Base-by-base conservation (phyloP, 1,140 invertebrate species). In the Dendroctonus valens region DNA sequence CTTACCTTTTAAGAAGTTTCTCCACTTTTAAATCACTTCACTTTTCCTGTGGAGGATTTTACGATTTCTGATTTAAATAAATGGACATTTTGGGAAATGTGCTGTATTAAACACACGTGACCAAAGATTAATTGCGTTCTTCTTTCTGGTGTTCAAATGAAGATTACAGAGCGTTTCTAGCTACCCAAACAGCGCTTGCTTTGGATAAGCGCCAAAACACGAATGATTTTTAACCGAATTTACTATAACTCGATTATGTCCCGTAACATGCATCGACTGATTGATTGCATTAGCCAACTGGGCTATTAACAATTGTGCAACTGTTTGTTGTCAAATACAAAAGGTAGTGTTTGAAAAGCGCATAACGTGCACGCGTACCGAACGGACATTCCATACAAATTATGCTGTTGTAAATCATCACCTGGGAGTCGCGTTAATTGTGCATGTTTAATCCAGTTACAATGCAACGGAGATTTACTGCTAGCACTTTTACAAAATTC, bases 291-390 rank as follows among this genome's bases (percentile, higher is more conserved):
- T 57, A 42, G 46, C 42, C 9, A 15, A 49, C 41, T 14, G 12
- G 41, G 42, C 52, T 53, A 66, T 68, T 70, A 67, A 49, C 59
- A 67, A 65, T 72, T 72, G 59, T 46, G 61, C 59, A 66, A 73
- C 72, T 73, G 72, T 73, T 72, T 71, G 71, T 72, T 73, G 72
- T 73, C 72, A 70, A 73, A 72, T 51, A 71, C 72, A 70, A 70
- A 68, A 70, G 70, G 70, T 65, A 68, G 63, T 68, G 67, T 72
- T 69, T 71, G 72, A 70, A 69, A 50, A 60, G 53, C 38, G 51
- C 54, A 72, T 67, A 72, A 72, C 67, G 58, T 70, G 67, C 66
- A 62, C 39, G 60, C 48, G 59, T 55, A 60, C 40, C 41, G 42
- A 70, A 55, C 55, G 58, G 69, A 72, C 68, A 44, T 69, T 70